Evolutionary conservation across 2,113 vertebrate genomes (phyloP).

Genomic region (Etia nguti): DNA sequence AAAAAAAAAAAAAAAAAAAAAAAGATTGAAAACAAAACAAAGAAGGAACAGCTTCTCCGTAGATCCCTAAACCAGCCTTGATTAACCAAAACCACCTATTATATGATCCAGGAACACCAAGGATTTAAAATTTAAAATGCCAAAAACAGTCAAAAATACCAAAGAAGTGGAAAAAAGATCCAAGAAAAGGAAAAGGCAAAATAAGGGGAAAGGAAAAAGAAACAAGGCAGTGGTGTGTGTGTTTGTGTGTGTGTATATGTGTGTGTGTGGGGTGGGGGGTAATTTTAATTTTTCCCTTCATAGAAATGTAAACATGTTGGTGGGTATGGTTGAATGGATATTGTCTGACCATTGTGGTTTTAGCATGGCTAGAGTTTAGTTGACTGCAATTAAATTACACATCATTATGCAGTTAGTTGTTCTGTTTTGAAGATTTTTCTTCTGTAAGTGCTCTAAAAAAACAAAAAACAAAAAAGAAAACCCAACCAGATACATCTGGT

Average conservation of each 20-base stretch:
- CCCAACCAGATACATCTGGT: background rate
- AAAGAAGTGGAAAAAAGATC: background rate
- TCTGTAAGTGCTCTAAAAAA: background rate
- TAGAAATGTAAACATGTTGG: slow-evolving; percentile 2
- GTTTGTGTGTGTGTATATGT: background rate
- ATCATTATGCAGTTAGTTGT: background rate
- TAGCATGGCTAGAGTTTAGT: background rate
- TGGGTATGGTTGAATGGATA: background rate
- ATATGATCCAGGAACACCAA: background rate
- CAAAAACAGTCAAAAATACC: background rate
- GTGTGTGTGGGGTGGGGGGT: background rate
- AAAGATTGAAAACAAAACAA: background rate
- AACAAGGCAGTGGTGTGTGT: background rate
- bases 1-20: background rate
- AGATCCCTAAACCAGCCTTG: background rate
- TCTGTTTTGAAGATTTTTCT: background rate
- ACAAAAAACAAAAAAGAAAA: background rate
- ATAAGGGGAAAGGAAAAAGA: background rate
- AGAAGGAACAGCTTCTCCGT: background rate
- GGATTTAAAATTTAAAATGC: background rate
- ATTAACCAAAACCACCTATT: background rate
- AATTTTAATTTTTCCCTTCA: background rate
- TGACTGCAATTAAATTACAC: slow-evolving; percentile 13
- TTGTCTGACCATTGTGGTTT: background rate
- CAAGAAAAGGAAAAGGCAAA: background rate